phyloP scores from a whole-genome alignment of 2,113 vertebrate species.

The Ramphastos sulfuratus region DNA sequence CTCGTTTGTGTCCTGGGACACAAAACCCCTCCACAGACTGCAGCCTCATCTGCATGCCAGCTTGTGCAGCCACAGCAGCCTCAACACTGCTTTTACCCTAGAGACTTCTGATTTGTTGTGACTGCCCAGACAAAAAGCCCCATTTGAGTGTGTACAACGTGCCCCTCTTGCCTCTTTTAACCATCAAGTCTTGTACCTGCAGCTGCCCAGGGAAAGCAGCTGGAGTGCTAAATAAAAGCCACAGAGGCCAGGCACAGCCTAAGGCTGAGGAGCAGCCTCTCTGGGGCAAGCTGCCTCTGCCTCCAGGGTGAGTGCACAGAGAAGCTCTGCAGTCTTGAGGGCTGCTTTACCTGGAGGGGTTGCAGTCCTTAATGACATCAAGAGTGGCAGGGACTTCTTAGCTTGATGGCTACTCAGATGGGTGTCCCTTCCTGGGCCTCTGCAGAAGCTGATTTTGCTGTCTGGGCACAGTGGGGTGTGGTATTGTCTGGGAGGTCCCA shows the following conservation, averaged over 20 bases:
- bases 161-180: background rate
- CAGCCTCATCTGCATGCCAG: background rate
- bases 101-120: background rate
- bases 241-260: background rate
- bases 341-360: background rate
- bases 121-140: background rate
- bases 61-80: background rate
- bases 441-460: background rate
- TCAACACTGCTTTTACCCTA: background rate
- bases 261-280: background rate
- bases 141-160: background rate
- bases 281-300: background rate
- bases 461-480: background rate
- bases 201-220: background rate
- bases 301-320: background rate
- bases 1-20: conserved; percentile 11
- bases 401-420: background rate
- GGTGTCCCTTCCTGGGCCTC: background rate
- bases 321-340: background rate
- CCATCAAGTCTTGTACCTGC: background rate
- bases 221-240: background rate
- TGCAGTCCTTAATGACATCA: background rate
- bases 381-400: background rate
- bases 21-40: background rate
- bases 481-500: background rate